Conservation (phyloP, 2,113 vertebrate species). For the Esox niger region DNA sequence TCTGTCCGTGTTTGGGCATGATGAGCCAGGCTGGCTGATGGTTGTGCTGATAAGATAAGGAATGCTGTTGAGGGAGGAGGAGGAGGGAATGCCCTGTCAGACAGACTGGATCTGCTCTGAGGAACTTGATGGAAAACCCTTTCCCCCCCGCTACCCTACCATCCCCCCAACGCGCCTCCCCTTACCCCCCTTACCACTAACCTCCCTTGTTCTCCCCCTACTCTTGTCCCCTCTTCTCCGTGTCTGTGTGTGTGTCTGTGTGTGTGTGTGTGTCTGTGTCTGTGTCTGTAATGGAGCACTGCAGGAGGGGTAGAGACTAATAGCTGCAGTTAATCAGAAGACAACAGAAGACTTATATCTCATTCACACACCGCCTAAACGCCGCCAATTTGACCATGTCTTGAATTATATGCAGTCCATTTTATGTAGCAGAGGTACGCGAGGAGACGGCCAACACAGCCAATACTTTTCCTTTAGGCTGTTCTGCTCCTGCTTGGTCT, state of each 20-base stretch:
- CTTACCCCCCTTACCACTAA: slow-evolving; percentile 12
- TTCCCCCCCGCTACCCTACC: too few relatives aligned
- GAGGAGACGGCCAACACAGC: too few relatives aligned
- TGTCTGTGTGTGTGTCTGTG: background rate
- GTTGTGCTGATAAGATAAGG: slow-evolving; percentile 65
- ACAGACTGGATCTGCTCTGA: slow-evolving; percentile 61
- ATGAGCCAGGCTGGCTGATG: slow-evolving; percentile 69
- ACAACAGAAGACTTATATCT: slow-evolving; percentile 21
- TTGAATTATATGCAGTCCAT: too few relatives aligned
- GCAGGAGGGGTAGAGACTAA: slow-evolving; percentile 37
- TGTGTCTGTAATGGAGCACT: slow-evolving; percentile 26
- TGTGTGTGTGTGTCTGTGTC: slow-evolving; percentile 7
- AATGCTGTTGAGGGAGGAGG: slow-evolving; percentile 62
- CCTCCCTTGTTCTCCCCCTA: slow-evolving; percentile 7
- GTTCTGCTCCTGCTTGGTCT: too few relatives aligned
- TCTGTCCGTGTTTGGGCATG: slow-evolving; percentile 76
- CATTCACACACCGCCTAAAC: too few relatives aligned
- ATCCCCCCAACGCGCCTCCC: too few relatives aligned
- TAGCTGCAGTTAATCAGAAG: slow-evolving; percentile 32
- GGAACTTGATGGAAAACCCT: too few relatives aligned
- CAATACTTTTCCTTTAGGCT: too few relatives aligned
- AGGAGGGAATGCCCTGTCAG: slow-evolving; percentile 63
- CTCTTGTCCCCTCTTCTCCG: slow-evolving; percentile 8
- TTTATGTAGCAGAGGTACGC: too few relatives aligned
- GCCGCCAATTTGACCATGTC: too few relatives aligned